Conservation (phyloP, 2,888 invertebrate species). For the Frankliniella intonsa region DNA sequence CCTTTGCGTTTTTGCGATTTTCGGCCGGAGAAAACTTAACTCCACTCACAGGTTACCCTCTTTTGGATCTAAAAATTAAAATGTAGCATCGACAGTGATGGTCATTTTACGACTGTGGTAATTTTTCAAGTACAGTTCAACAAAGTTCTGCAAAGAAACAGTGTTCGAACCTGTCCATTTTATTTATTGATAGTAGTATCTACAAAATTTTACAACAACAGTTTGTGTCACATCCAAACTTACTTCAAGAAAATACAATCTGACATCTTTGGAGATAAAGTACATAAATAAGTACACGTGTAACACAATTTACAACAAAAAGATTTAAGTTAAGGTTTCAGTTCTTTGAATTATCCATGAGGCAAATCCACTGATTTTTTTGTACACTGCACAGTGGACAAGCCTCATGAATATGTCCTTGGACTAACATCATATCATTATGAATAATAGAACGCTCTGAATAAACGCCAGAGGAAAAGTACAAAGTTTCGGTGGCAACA, state of each 20-base stretch:
- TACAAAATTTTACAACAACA: neutral
- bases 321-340: neutral
- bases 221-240: neutral
- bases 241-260: neutral
- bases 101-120: no score
- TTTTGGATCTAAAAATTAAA: no score
- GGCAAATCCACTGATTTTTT: neutral
- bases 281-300: slow-evolving; percentile 13
- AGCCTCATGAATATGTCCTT: neutral
- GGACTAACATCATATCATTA: slow-evolving; percentile 28
- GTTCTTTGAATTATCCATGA: slow-evolving; percentile 18
- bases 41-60: no score
- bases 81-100: no score
- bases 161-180: neutral
- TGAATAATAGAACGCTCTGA: neutral
- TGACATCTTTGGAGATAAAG: neutral
- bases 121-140: no score
- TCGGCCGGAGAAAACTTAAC: no score
- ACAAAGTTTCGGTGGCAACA: neutral
- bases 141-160: no score
- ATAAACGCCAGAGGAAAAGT: neutral
- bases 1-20: no score
- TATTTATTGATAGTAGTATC: neutral
- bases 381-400: neutral
- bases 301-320: neutral